Conservation (phyloP, 2,113 vertebrate species). For the Trematomus loennbergii region DNA sequence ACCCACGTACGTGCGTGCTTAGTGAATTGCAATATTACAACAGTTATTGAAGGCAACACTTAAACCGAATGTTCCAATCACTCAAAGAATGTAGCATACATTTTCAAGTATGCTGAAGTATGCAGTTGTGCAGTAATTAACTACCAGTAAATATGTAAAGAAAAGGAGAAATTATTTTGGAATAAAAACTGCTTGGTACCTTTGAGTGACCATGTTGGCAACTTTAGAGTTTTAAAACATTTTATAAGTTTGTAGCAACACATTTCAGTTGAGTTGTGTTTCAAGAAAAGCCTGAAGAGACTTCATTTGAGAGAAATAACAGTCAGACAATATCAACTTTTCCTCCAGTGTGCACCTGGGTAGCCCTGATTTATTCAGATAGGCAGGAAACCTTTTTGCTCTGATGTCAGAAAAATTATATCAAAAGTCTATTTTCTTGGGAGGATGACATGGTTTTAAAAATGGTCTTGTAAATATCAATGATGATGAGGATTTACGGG, state of each 20-base stretch:
- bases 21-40: neutral
- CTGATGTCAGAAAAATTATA: neutral
- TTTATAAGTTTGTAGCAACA: neutral
- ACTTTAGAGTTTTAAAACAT: neutral
- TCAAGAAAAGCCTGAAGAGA: neutral
- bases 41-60: conserved; percentile 34
- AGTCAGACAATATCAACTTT: neutral
- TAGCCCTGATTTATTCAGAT: neutral
- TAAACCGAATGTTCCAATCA: conserved; percentile 14
- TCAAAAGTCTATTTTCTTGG: neutral
- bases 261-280: neutral
- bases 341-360: neutral
- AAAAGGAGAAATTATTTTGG: neutral
- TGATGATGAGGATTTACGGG: neutral
- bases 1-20: neutral
- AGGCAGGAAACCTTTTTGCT: neutral
- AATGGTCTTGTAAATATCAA: neutral
- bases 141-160: neutral
- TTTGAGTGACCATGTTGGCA: neutral
- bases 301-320: neutral
- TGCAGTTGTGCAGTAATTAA: neutral
- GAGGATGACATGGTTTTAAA: neutral
- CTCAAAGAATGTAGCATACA: neutral
- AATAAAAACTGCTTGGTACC: neutral
- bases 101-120: neutral